Percentiles rank a stretch among this genome's conserved stretches.
Evolutionary conservation across 2,797 vertebrate genomes (phyloP).

Genomic region (Astyanax mexicanus): DNA sequence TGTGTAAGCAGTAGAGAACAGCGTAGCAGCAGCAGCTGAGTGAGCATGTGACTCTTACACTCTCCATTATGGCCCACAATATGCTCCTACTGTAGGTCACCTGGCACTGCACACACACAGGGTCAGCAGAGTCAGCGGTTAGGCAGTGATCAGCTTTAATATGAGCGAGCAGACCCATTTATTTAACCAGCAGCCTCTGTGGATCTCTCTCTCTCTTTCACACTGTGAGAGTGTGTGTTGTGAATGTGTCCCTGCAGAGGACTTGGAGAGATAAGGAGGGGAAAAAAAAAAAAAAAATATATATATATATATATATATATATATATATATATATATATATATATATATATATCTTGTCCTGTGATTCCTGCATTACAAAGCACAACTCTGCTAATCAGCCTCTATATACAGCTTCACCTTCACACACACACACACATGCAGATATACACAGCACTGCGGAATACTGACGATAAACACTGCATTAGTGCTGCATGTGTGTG

Average conservation of each 20-base stretch:
- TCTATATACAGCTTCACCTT: neutral
- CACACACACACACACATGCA: neutral
- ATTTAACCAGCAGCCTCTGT: constrained; percentile 18
- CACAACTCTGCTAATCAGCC: constrained; percentile 5
- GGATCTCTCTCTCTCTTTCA: neutral
- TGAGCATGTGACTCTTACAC: constrained; percentile 17
- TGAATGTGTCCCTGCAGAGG: constrained; percentile 9
- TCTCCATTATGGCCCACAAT: constrained; percentile 13
- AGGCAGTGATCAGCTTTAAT: constrained; percentile 1
- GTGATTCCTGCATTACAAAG: constrained; percentile 33
- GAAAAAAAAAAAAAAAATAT: too few species aligned
- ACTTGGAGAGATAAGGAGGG: constrained; percentile 14
- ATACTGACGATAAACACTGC: constrained; percentile 3
- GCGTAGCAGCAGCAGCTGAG: constrained; percentile 3
- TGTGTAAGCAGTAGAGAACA: constrained; percentile 7
- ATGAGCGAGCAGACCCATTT: neutral
- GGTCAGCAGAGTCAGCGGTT: neutral
- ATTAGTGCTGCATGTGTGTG: neutral
- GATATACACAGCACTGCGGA: constrained; percentile 4
- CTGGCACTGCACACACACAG: constrained; percentile 10
- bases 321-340: constrained; percentile 43
- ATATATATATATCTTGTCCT: constrained; percentile 42
- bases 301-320: constrained; percentile 40
- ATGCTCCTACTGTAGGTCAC: constrained; percentile 12
- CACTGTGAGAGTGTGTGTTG: neutral